Evolutionary conservation across 1,140 invertebrate genomes (phyloP).

Genomic region (Drosophila aff.): DNA sequence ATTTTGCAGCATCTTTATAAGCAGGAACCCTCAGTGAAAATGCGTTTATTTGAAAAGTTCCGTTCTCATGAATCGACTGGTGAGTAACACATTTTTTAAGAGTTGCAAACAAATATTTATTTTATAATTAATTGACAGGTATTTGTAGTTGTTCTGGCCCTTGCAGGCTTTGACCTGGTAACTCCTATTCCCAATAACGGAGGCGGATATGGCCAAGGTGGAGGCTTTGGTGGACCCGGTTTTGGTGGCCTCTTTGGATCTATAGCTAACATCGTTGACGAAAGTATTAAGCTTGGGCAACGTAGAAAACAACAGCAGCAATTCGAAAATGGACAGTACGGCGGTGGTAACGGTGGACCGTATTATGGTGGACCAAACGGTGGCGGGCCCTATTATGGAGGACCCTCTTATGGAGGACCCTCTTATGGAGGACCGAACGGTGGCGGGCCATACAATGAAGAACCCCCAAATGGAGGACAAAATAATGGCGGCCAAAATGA

Average conservation of each 20-base stretch:
- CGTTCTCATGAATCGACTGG: slow-evolving; percentile 7
- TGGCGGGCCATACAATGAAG: not conserved
- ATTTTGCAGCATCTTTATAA: slow-evolving; percentile 13
- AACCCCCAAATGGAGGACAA: not conserved
- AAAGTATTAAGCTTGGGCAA: slow-evolving; percentile 8
- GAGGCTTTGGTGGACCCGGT: not conserved
- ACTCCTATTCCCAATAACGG: not conserved
- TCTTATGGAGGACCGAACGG: not conserved
- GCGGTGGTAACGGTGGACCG: not conserved
- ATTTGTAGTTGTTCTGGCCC: not conserved
- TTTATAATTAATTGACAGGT: not conserved
- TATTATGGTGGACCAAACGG: not conserved
- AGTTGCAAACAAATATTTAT: not conserved
- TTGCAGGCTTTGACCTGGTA: not conserved
- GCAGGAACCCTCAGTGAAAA: not conserved
- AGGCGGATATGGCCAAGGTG: not conserved
- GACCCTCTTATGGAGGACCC: not conserved
- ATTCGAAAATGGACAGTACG: not conserved
- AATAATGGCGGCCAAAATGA: not conserved
- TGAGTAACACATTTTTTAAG: not conserved
- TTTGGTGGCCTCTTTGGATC: slow-evolving; percentile 12
- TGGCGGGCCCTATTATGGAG: no score
- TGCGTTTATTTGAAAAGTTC: not conserved
- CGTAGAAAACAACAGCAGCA: not conserved
- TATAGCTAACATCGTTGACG: slow-evolving; percentile 6